Conservation (phyloP, 2,113 vertebrate genomes). For the Pardalotus punctatus region DNA sequence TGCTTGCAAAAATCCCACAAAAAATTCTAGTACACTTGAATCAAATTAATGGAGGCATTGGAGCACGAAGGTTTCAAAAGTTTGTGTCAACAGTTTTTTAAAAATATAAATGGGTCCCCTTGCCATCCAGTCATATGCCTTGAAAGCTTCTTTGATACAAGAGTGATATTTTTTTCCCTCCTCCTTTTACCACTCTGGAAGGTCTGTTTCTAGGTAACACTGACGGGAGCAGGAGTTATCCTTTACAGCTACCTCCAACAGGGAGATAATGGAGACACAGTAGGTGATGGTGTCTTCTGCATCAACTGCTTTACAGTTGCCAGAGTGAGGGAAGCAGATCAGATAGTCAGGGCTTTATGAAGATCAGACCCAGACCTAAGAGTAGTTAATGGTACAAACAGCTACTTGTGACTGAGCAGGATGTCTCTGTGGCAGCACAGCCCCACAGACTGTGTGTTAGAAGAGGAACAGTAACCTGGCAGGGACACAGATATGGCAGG, state of each 20-base stretch:
- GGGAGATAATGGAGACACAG: neutral
- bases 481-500: neutral
- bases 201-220: neutral
- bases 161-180: neutral
- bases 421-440: neutral
- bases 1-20: neutral
- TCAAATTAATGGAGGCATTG: neutral
- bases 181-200: neutral
- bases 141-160: neutral
- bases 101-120: neutral
- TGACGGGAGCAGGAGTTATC: neutral
- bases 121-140: neutral
- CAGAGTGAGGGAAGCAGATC: neutral
- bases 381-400: neutral
- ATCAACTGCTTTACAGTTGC: neutral
- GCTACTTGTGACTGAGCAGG: neutral
- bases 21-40: neutral
- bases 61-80: neutral
- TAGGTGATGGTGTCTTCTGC: neutral
- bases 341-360: neutral
- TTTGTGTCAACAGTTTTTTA: accelerated
- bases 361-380: neutral
- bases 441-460: neutral
- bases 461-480: neutral
- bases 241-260: neutral